Evolutionary conservation across 2,797 vertebrate genomes (phyloP).

Genomic region (Cynopterus sphinx): DNA sequence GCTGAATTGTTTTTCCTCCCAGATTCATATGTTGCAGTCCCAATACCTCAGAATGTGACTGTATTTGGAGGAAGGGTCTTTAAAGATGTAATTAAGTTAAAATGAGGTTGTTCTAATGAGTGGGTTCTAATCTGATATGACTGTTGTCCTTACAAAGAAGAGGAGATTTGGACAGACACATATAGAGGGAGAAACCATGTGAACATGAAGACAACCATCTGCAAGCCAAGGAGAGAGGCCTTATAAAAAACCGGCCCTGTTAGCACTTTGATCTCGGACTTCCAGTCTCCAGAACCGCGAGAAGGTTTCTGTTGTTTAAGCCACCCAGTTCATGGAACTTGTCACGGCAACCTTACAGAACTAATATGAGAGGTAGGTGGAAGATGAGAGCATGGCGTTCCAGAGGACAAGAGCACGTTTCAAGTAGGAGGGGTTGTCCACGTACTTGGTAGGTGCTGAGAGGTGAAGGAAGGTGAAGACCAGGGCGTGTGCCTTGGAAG

Average conservation of each 20-base stretch:
- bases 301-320: neutral
- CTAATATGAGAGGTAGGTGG: neutral
- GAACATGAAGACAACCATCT: neutral
- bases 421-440: neutral
- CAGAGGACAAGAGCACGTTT: neutral
- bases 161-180: neutral
- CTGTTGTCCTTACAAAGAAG: neutral
- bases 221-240: neutral
- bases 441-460: neutral
- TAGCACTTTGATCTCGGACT: neutral
- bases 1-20: neutral
- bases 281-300: neutral
- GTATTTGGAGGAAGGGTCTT: neutral
- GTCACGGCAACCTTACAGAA: neutral
- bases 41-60: neutral
- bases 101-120: neutral
- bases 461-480: neutral
- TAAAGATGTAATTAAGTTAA: neutral
- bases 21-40: neutral
- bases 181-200: neutral
- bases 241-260: neutral
- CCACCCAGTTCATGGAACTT: neutral
- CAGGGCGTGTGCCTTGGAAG: neutral
- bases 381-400: neutral
- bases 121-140: neutral